Evolutionary conservation across 2,797 vertebrate genomes (phyloP), one percentile per base, ranked within the genome.

Genomic region (Melanotaenia maccullochi): DNA sequence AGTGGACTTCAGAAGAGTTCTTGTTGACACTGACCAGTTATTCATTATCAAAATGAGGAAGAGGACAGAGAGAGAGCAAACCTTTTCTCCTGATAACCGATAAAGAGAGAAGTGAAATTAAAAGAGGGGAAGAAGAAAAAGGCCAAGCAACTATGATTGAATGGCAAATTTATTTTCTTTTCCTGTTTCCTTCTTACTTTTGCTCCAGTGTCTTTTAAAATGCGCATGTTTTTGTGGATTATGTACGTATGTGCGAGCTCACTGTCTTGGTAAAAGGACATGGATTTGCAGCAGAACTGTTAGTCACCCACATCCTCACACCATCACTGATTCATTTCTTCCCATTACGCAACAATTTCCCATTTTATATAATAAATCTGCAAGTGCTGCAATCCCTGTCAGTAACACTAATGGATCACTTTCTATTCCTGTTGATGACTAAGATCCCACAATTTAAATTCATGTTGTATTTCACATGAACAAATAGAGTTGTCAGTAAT

Each of bases 1-100:
- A 52, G 3, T 58, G 30, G 54, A 73, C 8, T 13, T 65, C 69
- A 72, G 52, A 71, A 42, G 71, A 61, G 60, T 60, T 66, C 65
- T 70, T 75, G 79, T 78, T 87, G 68, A 81, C 69, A 73, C 68
- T 75, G 71, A 79, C 52, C 73, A 86, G 81, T 79, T 62, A 36
- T 38, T 80, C 69, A 79, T 72, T 81, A 82, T 83, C 74, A 79
- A 60, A 22, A 49, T 47, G 38, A 64, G 67, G 73, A 73, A 71
- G 76, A 78, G 73, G 76, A 64, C 35, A 79, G 68, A 68, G 65
- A 75, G 51, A 81, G 60, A 71, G 68, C 65, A 65, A 65, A 64
- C 66, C 73, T 36, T 84, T 71, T 86, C 63, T 76, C 56, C 68
- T 49, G 32, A 64, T 64, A 36, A 64, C 51, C 66, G 70, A 74